Conservation (phyloP, 2,113 vertebrate genomes). For the Gracilinanus agilis region DNA sequence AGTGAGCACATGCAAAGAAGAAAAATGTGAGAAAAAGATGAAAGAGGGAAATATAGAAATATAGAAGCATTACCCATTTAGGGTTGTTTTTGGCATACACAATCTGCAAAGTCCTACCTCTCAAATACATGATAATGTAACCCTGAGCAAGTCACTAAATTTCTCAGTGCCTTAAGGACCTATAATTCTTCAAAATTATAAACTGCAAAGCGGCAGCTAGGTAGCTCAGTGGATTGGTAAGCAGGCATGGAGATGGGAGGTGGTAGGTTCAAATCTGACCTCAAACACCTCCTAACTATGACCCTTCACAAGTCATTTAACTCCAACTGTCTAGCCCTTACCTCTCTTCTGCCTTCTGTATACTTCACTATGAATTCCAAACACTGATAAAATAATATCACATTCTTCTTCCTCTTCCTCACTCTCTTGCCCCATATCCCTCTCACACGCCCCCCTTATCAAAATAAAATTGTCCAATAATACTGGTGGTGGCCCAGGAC, state of each 20-base stretch:
- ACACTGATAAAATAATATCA: background rate
- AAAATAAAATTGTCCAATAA: background rate
- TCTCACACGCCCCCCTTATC: background rate
- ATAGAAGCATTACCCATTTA: background rate
- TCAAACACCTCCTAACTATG: no score
- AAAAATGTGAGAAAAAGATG: background rate
- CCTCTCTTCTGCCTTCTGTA: background rate
- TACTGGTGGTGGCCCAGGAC: background rate
- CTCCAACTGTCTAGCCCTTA: no score
- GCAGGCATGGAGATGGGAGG: no score
- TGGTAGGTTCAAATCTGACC: no score
- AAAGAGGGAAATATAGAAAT: background rate
- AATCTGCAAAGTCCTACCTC: background rate
- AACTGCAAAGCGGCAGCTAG: background rate
- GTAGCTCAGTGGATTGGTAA: no score
- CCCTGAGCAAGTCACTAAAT: no score
- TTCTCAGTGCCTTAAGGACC: background rate
- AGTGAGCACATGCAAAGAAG: background rate
- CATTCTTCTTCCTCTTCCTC: no score
- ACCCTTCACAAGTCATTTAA: no score
- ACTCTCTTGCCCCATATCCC: no score
- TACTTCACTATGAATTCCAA: background rate
- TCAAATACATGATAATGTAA: background rate
- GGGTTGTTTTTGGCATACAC: background rate
- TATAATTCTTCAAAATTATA: background rate